Base-by-base conservation (phyloP, 2,113 vertebrate genomes). In the Cygnus atratus region DNA sequence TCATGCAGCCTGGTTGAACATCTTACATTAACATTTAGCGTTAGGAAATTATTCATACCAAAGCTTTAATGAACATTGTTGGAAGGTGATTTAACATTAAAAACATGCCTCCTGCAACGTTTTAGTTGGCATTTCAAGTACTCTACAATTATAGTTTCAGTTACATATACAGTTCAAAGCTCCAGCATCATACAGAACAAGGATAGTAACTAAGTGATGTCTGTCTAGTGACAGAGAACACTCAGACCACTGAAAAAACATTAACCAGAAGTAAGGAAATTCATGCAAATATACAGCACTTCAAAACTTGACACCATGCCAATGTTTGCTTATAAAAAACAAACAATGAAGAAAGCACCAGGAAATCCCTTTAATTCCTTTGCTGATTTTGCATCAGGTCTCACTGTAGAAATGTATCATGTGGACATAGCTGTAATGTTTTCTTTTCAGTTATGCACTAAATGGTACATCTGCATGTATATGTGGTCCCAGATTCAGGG, bases 101-200 rank as follows among this genome's bases (percentile, higher is more conserved):
- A 95, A 93, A 84, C 26, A 37, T 19, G 39, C 57, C 37, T 84
- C 41, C 68, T 28, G 72, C 39, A 70, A 71, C 13, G 37, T 54
- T 95, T 71, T 66, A 84, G n/a, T 7, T 75, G 66, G 63, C 54
- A 48, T 48, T 78, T 92, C 57, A 63, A 82, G 74, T 71, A 68
- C 73, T 79, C 37, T 20, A 43, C 26, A 81, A 89, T 79, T 91
- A 78, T 3, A 59, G 13, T 74, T 90, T 74, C 78, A 75, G 73
- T 72, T 57, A 92, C 84, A 93, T 58, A 72, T 4, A 61, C 4
- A 22, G 63, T 93, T 72, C 87, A 54, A 29, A 62, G 41, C 74
- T 41, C 43, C 37, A 55, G 31, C 65, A 70, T 33, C 1, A 1
- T 22, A 39, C 9, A 19, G 48, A 93, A 95, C 62, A 81, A 74